These are phyloP conservation scores for Aquatica leii DNA, from an alignment of 2,888 invertebrate genomes.

Conservation along the genomic window DNA sequence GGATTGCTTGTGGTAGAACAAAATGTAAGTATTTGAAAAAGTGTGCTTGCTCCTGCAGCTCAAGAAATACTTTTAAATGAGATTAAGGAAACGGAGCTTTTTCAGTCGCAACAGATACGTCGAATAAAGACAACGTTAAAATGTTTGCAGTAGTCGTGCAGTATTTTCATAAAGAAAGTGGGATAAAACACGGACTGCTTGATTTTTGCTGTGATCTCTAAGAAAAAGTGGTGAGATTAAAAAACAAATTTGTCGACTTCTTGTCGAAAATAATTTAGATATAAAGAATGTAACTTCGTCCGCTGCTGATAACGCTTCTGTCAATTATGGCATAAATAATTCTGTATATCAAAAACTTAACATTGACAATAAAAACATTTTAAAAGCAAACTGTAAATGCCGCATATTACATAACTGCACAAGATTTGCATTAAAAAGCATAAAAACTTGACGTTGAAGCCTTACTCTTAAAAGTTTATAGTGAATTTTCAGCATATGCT, in stretches of 20 bases:
- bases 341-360: constrained; percentile 10
- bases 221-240: not conserved
- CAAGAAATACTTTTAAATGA: too few relatives aligned
- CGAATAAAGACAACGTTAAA: too few relatives aligned
- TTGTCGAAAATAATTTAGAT: not conserved
- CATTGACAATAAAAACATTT: not conserved
- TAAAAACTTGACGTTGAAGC: constrained; percentile 14
- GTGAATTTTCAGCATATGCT: constrained; percentile 13
- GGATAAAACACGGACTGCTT: too few relatives aligned
- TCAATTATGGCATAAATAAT: constrained; percentile 10
- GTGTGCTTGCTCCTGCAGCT: too few relatives aligned
- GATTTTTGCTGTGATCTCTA: too few relatives aligned
- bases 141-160: too few relatives aligned
- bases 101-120: too few relatives aligned
- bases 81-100: too few relatives aligned
- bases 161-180: too few relatives aligned
- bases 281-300: not conserved
- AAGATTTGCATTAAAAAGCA: not conserved
- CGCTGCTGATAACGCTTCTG: not conserved
- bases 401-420: constrained; percentile 4
- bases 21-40: too few relatives aligned
- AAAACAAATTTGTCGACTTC: not conserved
- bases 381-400: constrained; percentile 8
- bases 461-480: constrained; percentile 14
- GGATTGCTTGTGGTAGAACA: too few relatives aligned